Evolutionary conservation across 2,888 invertebrate genomes (phyloP).

Genomic region (Cistogaster globosa): DNA sequence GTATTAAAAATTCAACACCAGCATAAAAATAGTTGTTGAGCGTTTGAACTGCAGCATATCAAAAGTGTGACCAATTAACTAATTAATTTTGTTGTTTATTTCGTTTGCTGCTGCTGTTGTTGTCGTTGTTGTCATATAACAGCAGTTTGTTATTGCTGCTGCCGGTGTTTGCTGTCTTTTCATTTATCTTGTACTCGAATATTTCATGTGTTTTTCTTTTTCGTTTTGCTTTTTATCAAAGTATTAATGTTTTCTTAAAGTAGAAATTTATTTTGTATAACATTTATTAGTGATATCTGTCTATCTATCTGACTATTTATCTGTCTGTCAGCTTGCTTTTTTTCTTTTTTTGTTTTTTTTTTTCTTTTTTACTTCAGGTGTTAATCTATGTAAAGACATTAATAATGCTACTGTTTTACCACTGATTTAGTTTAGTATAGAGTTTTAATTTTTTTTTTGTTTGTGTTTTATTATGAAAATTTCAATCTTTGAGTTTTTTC

Average conservation of each 20-base stretch:
- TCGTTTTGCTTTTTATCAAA: neutral
- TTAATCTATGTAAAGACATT: conserved; percentile 56
- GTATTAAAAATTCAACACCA: conserved; percentile 55
- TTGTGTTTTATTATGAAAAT: neutral
- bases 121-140: conserved; percentile 6
- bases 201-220: too few relatives aligned
- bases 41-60: conserved; percentile 57
- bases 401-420: conserved; percentile 62
- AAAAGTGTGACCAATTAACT: conserved; percentile 70
- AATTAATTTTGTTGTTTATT: conserved; percentile 64
- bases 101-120: neutral
- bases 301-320: conserved; percentile 50
- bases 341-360: neutral
- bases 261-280: conserved; percentile 19
- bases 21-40: conserved; percentile 9
- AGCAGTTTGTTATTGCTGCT: neutral
- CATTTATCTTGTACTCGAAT: conserved; percentile 3
- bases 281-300: conserved; percentile 41
- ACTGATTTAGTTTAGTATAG: conserved; percentile 13
- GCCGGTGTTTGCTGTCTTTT: neutral
- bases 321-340: conserved; percentile 37
- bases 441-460: neutral
- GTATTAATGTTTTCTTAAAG: conserved; percentile 37
- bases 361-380: conserved; percentile 40
- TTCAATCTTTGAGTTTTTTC: neutral